Evolutionary conservation across 2,113 vertebrate species (phyloP), one percentile per base, ranked within the genome.

Genomic region (Tupaia tana): DNA sequence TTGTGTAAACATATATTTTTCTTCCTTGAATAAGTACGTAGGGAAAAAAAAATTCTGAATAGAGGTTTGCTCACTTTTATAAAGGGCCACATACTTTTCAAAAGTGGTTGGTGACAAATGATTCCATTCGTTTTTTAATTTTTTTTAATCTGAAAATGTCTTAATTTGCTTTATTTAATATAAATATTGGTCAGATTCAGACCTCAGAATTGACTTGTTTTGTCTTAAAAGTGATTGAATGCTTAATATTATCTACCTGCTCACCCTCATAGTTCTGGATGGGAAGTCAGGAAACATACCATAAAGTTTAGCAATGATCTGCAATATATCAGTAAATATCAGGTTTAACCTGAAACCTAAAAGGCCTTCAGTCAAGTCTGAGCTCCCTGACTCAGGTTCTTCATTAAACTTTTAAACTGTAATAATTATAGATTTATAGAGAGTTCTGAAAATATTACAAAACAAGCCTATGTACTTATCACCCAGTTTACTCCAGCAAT

Each of bases 321-420:
- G 27, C 78, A n/a, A 75, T 75, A 31, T 1, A 43, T 61, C 24
- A 29, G 0, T 29, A 43, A 43, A 22, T 63, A 61, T 61, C 9
- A n/a, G 3, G 6, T 27, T 9, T 67, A 9, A 0, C 1, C 25
- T 18, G 0, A 3, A 31, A 77, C 2, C 1, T 20, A 12, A 13
- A 78, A 18, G 25, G 0, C 13, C 12, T 22, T 58, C 5, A 74
- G 11, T 4, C 11, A 74, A 4, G 0, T 43, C 16, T 22, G 25
- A 73, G 22, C 2, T 52, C 34, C 1, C 14, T 24, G 29, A 31
- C 34, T 6, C 69, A 11, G n/a, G 24, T 24, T 22, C 22, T 24
- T 56, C 43, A 12, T 81, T 70, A 52, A 34, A 1, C 34, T 63
- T 86, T 70, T 8, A 22, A 63, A 25, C 10, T 19, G 15, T 7